phyloP scores from a whole-genome alignment of 2,797 vertebrate species.

The Notolabrus celidotus region DNA sequence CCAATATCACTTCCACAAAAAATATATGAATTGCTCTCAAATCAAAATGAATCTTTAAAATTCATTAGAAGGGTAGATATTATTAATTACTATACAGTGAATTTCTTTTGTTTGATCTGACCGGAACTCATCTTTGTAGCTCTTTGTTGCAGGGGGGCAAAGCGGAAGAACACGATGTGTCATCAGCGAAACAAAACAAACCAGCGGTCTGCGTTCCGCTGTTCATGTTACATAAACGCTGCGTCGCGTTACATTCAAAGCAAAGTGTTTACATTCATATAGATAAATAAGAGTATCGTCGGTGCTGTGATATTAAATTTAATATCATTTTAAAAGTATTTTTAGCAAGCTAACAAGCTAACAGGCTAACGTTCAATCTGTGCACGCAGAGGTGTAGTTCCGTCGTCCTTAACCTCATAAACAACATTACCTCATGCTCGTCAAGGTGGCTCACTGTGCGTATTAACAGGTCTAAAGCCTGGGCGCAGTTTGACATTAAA shows the following conservation, averaged over 20 bases:
- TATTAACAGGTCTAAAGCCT: neutral
- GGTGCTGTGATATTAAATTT: too few relatives aligned
- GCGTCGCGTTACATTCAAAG: neutral
- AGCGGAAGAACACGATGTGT: constrained; percentile 22
- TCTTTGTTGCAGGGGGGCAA: constrained; percentile 11
- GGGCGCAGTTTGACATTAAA: too few relatives aligned
- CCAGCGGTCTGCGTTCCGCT: neutral
- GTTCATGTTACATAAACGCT: rapidly evolving
- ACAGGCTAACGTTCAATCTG: constrained; percentile 38
- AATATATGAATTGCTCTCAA: too few relatives aligned
- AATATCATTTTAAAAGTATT: constrained; percentile 2
- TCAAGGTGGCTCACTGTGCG: neutral
- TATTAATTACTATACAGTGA: too few relatives aligned
- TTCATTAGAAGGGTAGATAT: too few relatives aligned
- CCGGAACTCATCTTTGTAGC: too few relatives aligned
- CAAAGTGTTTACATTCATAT: neutral
- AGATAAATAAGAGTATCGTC: neutral
- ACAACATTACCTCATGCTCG: neutral
- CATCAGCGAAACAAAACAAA: constrained; percentile 48
- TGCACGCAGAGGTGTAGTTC: constrained; percentile 18
- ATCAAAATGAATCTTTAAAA: too few relatives aligned
- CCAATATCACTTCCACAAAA: too few relatives aligned
- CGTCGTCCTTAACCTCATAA: neutral
- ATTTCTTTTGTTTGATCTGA: too few relatives aligned
- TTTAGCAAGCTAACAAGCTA: constrained; percentile 49